Evolutionary conservation across 2,113 vertebrate genomes (phyloP), one percentile per base, ranked within the genome.

Genomic region (Melanocharis versteri): DNA sequence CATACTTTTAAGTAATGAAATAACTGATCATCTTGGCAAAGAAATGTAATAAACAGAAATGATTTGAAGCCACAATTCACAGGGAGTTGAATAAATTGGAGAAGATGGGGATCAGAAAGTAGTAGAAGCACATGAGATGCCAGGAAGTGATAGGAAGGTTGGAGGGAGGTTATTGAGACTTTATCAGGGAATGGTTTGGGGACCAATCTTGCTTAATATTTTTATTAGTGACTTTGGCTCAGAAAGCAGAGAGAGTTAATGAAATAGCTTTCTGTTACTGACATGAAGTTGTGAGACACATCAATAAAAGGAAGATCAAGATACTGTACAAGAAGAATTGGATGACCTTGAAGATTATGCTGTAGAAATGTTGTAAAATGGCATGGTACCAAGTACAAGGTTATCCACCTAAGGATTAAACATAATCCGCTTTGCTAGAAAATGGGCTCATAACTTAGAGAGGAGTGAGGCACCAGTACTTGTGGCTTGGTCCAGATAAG

Each of bases 291-390:
- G 61, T 72, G 42, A 87, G 81, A 64, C 40, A 65, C 31, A 57
- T 83, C 23, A 15, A 18, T 89, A 84, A 87, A 65, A 89, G 82
- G 61, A 79, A 88, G 69, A 89, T 91, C 65, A 70, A 92, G 90
- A 91, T 95, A 60, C 3, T 33, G 48, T 68, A n/a, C 73, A 54
- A 84, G 68, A 68, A 85, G 80, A 47, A 54, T 71, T 87, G 53
- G 78, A 72, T 91, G 78, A 93, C 78, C 85, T 96, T 90, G 82
- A 90, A 61, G 78, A 93, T 87, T 68, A 75, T 73, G 65, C 51
- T 60, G 57, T 37, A 91, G 66, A 37, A 83, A 71, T 37, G 44
- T 58, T 89, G 56, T 77, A 56, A 89, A 94, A 75, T 71, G 33
- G 77, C 87, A 68, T 22, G 16, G n/a, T 70, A 95, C 53, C 26